Evolutionary conservation across 2,113 vertebrate genomes (phyloP), one percentile per base, ranked within the genome.

Genomic region (Pluvianellus socialis): DNA sequence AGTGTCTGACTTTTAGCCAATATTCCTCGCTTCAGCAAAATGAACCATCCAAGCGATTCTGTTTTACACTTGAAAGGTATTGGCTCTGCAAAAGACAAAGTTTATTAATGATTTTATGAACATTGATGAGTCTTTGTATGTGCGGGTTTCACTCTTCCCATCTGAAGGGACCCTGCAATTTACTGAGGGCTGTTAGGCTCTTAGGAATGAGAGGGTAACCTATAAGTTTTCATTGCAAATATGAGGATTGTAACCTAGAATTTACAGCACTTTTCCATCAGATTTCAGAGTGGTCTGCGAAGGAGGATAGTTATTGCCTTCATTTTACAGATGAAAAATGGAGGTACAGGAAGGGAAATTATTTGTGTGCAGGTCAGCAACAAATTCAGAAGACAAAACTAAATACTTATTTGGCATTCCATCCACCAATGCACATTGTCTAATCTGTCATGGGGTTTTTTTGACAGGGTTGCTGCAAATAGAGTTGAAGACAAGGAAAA

Each of bases 401-500:
- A 7, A 86, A 55, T 18, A 55, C 26, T 44, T 47, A 5, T 42
- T 76, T 74, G 59, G 35, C 44, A 45, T 87, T 42, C 40, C 42
- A 33, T 49, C 30, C 32, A 62, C 45, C 52, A 59, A 5, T 65
- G 55, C 52, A 40, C 21, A 20, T 24, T 53, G 27, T 62, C 55
- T 93, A 55, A 96, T 53, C 17, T 44, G 10, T 47, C 5, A 28
- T 10, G 8, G 80, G 61, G 55, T 93, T 84, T 84, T 83, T 85
- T 91, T 76, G 80, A 56, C 97, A 99, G 99, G 98, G n/a, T 96
- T 99, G 86, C 98, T 99, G 53, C 98, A 98, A 92, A 98, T 99
- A 80, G 99, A 99, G 94, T 96, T 99, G 97, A 99, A 98, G 97
- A 99, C 98, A 68, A 98, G 99, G 97, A 99, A 99, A 95, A 99